Evolutionary conservation across 2,113 vertebrate species (phyloP), one percentile per base, ranked within the genome.

Genomic region (Lepus timidus): DNA sequence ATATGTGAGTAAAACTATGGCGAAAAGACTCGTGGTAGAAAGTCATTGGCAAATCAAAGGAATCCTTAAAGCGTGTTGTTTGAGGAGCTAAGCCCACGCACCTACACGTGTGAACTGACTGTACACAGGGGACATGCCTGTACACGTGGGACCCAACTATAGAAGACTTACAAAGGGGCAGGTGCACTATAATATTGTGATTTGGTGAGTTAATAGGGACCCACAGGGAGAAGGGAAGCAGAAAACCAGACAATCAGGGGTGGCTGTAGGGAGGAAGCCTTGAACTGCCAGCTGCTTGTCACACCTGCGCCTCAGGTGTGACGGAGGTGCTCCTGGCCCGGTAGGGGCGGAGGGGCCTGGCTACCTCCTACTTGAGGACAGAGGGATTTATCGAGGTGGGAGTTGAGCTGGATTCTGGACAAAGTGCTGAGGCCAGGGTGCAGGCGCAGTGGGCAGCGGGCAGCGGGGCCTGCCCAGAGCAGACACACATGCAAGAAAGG

Each of bases 41-140:
- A 44, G 25, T 29, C 71, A 20, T 52, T 13, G 31, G 78, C 31
- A 68, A 49, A 52, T 17, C 27, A 10, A 39, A 70, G 25, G 75
- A 39, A 68, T 31, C 44, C 73, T 58, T 12, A 1, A 20, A 10
- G 51, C 6, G 0, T 3, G 14, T 3, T 39, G n/a, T 55, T 2
- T 19, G 52, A 78, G 70, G 51, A 27, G 36, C 75, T 9, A 29
- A 13, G 12, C 76, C 55, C 0, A 1, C 0, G 0, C 33, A 58
- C n/a, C 64, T 22, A 0, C 2, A 3, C 39, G 5, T 1, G 9
- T 49, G 29, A 51, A 25, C 12, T 12, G 3, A 39, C 44, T 31
- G n/a, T 31, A 51, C 44, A 44, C 44, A 44, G 44, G 55, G 55
- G 19, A 58, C 19, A 19, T 58, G 55, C 19, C 55, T 58, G 55